Base-by-base conservation (phyloP, 2,113 vertebrate genomes). In the Elephas maximus region DNA sequence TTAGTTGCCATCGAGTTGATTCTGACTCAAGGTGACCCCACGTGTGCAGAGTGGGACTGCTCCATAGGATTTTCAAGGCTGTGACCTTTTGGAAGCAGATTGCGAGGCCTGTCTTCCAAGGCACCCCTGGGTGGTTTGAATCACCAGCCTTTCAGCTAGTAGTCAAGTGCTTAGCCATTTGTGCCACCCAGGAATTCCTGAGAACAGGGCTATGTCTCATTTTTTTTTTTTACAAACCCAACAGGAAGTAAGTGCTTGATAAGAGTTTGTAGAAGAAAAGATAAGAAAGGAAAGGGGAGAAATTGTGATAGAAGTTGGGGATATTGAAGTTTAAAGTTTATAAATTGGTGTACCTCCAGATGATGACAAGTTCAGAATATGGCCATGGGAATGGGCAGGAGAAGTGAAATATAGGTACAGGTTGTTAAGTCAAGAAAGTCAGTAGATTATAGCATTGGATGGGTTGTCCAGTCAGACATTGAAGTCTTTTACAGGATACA, bases 251-350 rank as follows among this genome's bases (percentile, higher is more conserved):
- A 82, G 20, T 87, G 26, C 33, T 73, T 85, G 78, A 26, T 67
- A 67, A 88, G n/a, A 90, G 17, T 90, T 92, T 81, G 5, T 44
- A 84, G 48, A 80, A 91, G 44, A 92, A 86, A 82, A 71, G 41
- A 79, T 74, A 85, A 90, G 9, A 60, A 65, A 91, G 45, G 57
- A 79, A 79, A 91, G 37, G 23, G 48, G 21, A 78, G 9, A 73
- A 67, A 67, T 15, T 37, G 4, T 86, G 80, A 77, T 82, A 44
- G 73, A 81, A 78, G 53, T 81, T 81, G 81, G 24, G 37, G 21
- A 78, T 69, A 28, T 5, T 91, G 2, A 86, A 81, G 21, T 79
- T 93, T 84, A 26, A 85, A 81, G 30, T 80, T 92, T 77, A 80
- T 89, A 28, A 67, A 88, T 8, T 65, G 18, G 24, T 77, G 0